Evolutionary conservation across 2,888 invertebrate species (phyloP).

Genomic region (Stratiomys singularior): DNA sequence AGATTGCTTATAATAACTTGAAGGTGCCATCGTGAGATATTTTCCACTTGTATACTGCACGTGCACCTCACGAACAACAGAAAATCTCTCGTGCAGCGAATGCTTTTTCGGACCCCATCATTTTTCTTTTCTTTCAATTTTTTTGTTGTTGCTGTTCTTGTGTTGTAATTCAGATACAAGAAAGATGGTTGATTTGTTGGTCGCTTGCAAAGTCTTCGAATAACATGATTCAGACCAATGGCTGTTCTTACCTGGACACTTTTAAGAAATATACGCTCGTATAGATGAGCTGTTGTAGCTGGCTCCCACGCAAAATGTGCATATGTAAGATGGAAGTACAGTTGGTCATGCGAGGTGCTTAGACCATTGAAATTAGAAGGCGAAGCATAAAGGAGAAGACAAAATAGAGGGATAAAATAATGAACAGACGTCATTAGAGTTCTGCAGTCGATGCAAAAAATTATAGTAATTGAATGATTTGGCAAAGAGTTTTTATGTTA

Average conservation of each 20-base stretch:
- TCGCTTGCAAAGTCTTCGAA: not conserved
- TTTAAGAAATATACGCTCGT: not conserved
- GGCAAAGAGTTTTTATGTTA: too few relatives aligned
- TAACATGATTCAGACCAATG: too few relatives aligned
- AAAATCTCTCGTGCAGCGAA: too few relatives aligned
- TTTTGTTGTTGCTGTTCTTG: not conserved
- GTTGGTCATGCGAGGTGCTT: constrained; percentile 27
- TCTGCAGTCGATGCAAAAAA: too few relatives aligned
- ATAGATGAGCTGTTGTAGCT: not conserved
- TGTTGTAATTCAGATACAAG: not conserved
- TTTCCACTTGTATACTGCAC: not conserved
- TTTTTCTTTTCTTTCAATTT: not conserved
- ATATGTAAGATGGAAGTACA: constrained; percentile 1
- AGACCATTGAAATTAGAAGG: not conserved
- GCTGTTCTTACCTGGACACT: not conserved
- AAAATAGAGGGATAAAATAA: too few relatives aligned
- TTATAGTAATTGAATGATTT: too few relatives aligned
- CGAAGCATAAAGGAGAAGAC: too few relatives aligned
- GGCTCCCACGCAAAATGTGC: constrained; percentile 22
- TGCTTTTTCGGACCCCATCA: not conserved
- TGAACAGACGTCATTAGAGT: too few relatives aligned
- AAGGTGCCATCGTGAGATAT: too few relatives aligned
- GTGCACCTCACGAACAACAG: not conserved
- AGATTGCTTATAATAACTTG: too few relatives aligned
- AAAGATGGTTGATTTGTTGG: constrained; percentile 13